Evolutionary conservation across 2,888 invertebrate species (phyloP), one percentile per base, ranked within the genome.

Genomic region (Drosophila rubida): DNA sequence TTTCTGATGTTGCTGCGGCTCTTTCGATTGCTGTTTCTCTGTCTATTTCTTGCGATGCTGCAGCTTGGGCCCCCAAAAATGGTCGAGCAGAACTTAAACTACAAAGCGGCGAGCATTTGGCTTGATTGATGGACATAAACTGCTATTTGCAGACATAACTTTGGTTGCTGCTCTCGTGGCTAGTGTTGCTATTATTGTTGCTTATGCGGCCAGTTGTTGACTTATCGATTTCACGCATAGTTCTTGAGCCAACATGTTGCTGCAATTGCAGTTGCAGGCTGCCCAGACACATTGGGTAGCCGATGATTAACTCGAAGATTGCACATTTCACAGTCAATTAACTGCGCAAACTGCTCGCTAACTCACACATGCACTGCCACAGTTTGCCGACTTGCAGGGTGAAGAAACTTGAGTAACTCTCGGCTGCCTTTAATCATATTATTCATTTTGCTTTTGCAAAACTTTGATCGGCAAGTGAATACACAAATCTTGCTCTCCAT

Each of bases 271-370:
- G 11, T 25, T 30, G 13, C 14, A 37, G 13, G 30, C 45, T 3
- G 16, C 7, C 4, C 30, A 32, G 30, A 23, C 58, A 35, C 60
- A 42, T 39, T 39, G 30, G 39, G 16, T 39, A 22, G 42, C 30
- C 25, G 49, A 14, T 57, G 45, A 67, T 50, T 50, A 35, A 46
- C 39, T 46, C 45, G 13, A 67, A 50, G 39, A 41, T 55, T 57
- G 50, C 65, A 54, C 55, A 66, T 54, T 49, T 66, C 55, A 65
- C 66, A 49, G 48, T 44, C 55, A 54, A 54, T 54, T 54, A 65
- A 54, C 27, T 44, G 46, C 41, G 30, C 41, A 46, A 41, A 61
- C 23, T 8, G 11, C 39, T 16, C 63, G 37, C 5, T n/a, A n/a
- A n/a, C n/a, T n/a, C 23, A 45, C 30, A 14, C 11, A 62, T 5